These are phyloP conservation scores for Buphagus erythrorhynchus DNA, from an alignment of 2,797 vertebrate species.

Conservation along the genomic window DNA sequence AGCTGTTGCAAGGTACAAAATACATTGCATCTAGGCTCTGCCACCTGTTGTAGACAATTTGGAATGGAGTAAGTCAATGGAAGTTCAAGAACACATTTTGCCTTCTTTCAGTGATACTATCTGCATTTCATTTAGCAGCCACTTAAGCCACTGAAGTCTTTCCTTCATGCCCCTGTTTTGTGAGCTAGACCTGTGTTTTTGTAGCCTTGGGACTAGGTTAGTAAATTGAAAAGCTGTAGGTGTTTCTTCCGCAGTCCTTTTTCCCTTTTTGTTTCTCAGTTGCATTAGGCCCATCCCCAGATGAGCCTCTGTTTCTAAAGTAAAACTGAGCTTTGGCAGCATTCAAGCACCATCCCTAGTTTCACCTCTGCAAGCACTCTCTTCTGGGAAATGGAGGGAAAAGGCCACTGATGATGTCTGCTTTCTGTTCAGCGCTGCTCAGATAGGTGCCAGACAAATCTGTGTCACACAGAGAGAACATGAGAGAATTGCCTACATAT, in stretches of 20 bases:
- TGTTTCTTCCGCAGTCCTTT: not conserved
- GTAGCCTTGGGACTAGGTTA: not conserved
- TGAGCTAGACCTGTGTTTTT: not conserved
- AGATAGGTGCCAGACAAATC: not conserved
- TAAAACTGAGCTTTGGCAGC: not conserved
- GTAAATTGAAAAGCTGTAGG: not conserved
- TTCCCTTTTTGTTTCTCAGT: not conserved
- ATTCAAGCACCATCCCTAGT: not conserved
- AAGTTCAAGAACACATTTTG: slow-evolving; percentile 29
- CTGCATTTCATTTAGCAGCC: slow-evolving; percentile 15
- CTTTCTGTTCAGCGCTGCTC: not conserved
- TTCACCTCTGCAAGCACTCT: not conserved
- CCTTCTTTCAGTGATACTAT: not conserved
- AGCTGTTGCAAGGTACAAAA: slow-evolving; percentile 77
- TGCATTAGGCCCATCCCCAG: not conserved
- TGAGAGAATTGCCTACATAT: not conserved
- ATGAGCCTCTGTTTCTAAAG: not conserved
- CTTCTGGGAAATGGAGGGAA: not conserved
- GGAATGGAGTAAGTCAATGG: slow-evolving; percentile 60
- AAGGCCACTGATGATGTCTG: not conserved
- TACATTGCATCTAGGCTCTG: slow-evolving; percentile 38
- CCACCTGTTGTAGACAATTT: slow-evolving; percentile 75
- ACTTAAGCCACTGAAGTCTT: not conserved
- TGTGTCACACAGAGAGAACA: not conserved
- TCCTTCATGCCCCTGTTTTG: slow-evolving; percentile 9